Evolutionary conservation across 2,888 invertebrate genomes (phyloP).

Genomic region (Sinohyriopsis cumingii): DNA sequence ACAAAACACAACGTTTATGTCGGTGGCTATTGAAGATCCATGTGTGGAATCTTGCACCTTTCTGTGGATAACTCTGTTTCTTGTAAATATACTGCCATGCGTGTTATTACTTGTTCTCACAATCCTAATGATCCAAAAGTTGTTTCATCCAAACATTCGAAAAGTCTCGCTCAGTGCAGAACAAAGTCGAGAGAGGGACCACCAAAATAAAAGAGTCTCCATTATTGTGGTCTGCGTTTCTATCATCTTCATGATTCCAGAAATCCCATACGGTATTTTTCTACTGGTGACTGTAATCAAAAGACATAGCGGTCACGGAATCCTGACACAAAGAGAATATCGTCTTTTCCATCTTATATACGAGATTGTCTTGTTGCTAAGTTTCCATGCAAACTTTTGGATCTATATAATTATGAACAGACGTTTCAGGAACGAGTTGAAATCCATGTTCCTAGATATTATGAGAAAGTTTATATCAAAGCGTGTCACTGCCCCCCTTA

Average conservation of each 20-base stretch:
- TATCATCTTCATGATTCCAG: conserved; percentile 21
- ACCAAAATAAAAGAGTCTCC: conserved; percentile 25
- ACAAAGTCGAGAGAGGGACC: conserved; percentile 9
- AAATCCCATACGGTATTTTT: conserved; percentile 32
- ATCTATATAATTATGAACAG: conserved; percentile 27
- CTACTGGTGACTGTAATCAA: conserved; percentile 11
- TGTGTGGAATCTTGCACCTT: conserved; percentile 17
- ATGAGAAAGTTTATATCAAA: no score
- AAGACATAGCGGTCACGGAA: conserved; percentile 6
- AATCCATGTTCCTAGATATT: no score
- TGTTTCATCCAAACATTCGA: conserved; percentile 8
- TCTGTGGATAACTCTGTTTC: conserved; percentile 17
- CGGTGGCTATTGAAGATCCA: conserved; percentile 9
- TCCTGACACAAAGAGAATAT: conserved; percentile 13
- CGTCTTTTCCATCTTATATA: conserved; percentile 16
- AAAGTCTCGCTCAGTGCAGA: conserved; percentile 9
- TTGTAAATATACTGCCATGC: conserved; percentile 31
- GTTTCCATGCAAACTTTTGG: conserved; percentile 39
- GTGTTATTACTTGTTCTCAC: conserved; percentile 22
- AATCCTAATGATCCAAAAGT: conserved; percentile 18
- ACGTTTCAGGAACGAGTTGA: conserved; percentile 7
- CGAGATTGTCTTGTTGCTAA: conserved; percentile 24
- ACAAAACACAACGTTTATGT: conserved; percentile 3
- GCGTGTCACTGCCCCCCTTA: no score
- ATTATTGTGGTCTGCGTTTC: conserved; percentile 28